Evolutionary conservation across 2,113 vertebrate genomes (phyloP).

Genomic region (Rhagologus leucostigma): DNA sequence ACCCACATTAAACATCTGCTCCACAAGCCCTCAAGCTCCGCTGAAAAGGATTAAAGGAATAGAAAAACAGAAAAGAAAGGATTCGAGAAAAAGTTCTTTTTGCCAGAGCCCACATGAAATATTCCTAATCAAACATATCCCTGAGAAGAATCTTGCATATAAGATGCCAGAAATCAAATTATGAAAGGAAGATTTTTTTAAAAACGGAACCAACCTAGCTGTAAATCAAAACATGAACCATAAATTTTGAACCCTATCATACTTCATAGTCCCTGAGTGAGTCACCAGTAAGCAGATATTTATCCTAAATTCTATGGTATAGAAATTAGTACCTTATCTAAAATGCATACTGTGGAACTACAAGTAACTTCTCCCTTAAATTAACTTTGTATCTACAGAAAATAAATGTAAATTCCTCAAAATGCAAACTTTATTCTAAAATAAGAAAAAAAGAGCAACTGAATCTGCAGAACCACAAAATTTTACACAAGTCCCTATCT

Average conservation of each 20-base stretch:
- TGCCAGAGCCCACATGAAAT: neutral
- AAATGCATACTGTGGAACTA: neutral
- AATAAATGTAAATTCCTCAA: neutral
- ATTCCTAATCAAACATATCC: neutral
- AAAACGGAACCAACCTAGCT: neutral
- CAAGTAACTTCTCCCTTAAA: neutral
- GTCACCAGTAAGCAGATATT: neutral
- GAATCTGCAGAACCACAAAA: neutral
- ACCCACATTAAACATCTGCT: neutral
- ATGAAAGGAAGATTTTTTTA: neutral
- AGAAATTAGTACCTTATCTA: neutral
- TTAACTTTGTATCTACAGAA: neutral
- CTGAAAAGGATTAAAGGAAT: neutral
- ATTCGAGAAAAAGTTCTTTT: neutral
- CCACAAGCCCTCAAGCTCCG: neutral
- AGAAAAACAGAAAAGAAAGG: neutral
- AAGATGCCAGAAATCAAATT: neutral
- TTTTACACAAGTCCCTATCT: neutral
- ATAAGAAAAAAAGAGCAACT: neutral
- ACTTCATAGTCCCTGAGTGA: neutral
- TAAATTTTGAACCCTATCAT: neutral
- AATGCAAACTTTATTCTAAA: neutral
- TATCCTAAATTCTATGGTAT: neutral
- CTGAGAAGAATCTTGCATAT: neutral
- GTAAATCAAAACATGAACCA: neutral